phyloP scores from a whole-genome alignment of 1,140 invertebrate species.

The Neodiprion lecontei region DNA sequence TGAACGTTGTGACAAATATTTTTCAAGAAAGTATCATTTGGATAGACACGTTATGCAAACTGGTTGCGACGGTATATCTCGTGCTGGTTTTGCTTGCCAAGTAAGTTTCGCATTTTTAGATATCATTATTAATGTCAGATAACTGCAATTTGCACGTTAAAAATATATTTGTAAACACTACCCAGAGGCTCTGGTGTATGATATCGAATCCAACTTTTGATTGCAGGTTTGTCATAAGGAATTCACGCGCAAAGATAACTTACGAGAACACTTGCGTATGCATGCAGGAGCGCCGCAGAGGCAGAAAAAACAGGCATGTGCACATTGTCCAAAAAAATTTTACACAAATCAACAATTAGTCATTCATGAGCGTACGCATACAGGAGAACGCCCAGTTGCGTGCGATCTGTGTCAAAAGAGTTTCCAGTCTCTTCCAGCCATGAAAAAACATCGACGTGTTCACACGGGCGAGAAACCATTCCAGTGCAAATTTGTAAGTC shows the following conservation, averaged over 20 bases:
- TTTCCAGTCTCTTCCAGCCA: conserved; percentile 74
- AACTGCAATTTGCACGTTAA: no score
- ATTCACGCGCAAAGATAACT: conserved; percentile 79
- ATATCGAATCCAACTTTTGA: no score
- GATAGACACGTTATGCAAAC: conserved; percentile 77
- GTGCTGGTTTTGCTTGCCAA: conserved; percentile 67
- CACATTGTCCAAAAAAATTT: conserved; percentile 75
- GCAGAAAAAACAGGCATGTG: conserved; percentile 71
- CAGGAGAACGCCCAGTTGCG: conserved; percentile 70
- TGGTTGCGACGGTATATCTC: conserved; percentile 71
- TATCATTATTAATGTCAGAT: no score
- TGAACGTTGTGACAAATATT: conserved; percentile 68
- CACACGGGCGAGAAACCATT: conserved; percentile 84
- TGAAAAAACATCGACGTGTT: conserved; percentile 81
- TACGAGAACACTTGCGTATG: conserved; percentile 76
- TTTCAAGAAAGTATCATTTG: conserved; percentile 78
- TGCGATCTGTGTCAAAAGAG: conserved; percentile 73
- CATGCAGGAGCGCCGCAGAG: conserved; percentile 73
- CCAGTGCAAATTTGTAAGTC: conserved; percentile 69
- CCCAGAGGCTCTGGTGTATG: conserved; percentile 14
- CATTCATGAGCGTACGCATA: conserved; percentile 76
- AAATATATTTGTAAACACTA: conserved; percentile 17
- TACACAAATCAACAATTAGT: conserved; percentile 70
- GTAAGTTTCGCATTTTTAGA: conserved; percentile 47
- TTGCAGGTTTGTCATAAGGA: conserved; percentile 72